Evolutionary conservation across 2,888 invertebrate genomes (phyloP).

Genomic region (Conistra vaccinii): DNA sequence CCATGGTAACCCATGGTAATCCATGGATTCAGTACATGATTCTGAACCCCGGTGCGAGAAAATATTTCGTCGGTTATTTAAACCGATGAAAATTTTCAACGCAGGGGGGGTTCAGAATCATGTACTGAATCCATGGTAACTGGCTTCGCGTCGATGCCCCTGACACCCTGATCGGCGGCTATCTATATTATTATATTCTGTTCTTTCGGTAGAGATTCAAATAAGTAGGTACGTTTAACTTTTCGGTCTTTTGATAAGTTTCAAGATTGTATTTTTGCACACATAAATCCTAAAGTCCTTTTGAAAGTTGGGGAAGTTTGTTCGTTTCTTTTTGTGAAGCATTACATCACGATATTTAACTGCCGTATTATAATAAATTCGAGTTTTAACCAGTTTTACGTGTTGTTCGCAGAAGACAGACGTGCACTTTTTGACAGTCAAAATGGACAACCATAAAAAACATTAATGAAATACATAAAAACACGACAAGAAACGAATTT

Average conservation of each 20-base stretch:
- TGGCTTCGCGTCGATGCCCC: no score
- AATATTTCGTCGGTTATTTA: no score
- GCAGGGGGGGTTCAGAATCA: no score
- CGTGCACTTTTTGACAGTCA: neutral
- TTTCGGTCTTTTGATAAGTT: constrained; percentile 36
- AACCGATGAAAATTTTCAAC: no score
- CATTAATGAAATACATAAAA: no score
- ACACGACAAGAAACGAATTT: neutral
- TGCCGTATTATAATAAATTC: neutral
- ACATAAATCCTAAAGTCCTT: constrained; percentile 37
- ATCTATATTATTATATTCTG: neutral
- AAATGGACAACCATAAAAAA: neutral
- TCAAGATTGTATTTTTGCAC: constrained; percentile 22
- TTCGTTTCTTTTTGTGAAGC: constrained; percentile 13
- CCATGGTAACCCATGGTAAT: no score
- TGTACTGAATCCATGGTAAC: no score
- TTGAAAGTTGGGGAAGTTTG: constrained; percentile 28
- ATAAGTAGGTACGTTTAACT: constrained; percentile 23
- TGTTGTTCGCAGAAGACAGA: neutral
- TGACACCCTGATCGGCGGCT: no score
- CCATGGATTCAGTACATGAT: no score
- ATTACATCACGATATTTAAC: constrained; percentile 2
- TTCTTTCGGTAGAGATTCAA: constrained; percentile 15
- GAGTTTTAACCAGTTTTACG: neutral
- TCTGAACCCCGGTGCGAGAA: no score